Evolutionary conservation across 1,140 invertebrate species (phyloP), one percentile per base, ranked within the genome.

Genomic region (Polyergus mexicanus): DNA sequence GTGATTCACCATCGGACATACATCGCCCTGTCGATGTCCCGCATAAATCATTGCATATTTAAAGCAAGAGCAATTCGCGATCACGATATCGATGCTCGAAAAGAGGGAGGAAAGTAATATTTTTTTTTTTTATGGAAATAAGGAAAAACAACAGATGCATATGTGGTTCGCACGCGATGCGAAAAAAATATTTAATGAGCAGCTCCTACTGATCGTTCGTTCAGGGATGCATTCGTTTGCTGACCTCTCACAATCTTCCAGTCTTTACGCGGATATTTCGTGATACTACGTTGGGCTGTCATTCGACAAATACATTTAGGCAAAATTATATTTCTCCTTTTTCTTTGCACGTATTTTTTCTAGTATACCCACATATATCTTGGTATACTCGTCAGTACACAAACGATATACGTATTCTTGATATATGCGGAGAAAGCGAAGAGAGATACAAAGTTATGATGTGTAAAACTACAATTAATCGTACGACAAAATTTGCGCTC

Each of bases 121-220:
- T 56, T 41, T 62, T 10, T 60, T 7, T 1, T 44, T 35, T 35
- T 60, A 19, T 60, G 3, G 22, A 69, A 81, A 54, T 7, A n/a
- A 56, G 10, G 10, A 69, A 10, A n/a, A 51, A 22, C n/a, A 2
- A 54, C 63, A 11, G 32, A 54, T 41, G 58, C 19, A 25, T 54
- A n/a, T n/a, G 38, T 41, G 13, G 13, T 68, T 7, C 35, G 19
- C 28, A 35, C 66, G 38, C 19, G 13, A 13, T 44, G 60, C 38
- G 38, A 72, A 62, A 35, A 44, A 74, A 83, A 83, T 83, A 83
- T 83, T 83, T 83, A 60, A 83, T 83, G 51, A 62, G 19, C 16
- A 35, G n/a, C 7, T 83, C 19, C 54, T 60, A 74, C 35, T 83
- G 68, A 38, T 32, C 28, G 28, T 41, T 47, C 38, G 19, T 1